phyloP scores from a whole-genome alignment of 2,888 invertebrate genomes.

The Mythimna ferrago region DNA sequence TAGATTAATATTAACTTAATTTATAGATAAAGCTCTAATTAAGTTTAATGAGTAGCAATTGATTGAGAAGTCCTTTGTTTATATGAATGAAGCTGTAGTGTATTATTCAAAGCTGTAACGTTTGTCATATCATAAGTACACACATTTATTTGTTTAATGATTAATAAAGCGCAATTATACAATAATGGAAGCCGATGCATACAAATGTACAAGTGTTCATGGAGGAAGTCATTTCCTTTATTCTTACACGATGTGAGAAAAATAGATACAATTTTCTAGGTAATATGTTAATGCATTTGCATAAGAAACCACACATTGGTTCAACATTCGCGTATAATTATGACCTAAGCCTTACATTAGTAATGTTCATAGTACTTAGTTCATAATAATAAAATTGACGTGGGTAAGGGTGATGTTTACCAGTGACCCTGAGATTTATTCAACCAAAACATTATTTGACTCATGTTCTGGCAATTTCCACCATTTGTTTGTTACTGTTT shows the following conservation, averaged over 20 bases:
- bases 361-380: slow-evolving; percentile 47
- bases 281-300: slow-evolving; percentile 40
- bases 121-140: slow-evolving; percentile 10
- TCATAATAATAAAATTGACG: slow-evolving; percentile 57
- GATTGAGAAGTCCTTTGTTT: slow-evolving; percentile 6
- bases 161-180: slow-evolving; percentile 35
- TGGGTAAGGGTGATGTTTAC: slow-evolving; percentile 48
- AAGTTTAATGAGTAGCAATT: background rate
- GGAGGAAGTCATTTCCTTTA: slow-evolving; percentile 45
- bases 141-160: slow-evolving; percentile 31
- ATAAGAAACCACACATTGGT: slow-evolving; percentile 46
- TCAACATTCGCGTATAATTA: slow-evolving; percentile 39
- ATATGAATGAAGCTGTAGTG: slow-evolving; percentile 8
- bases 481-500: slow-evolving; percentile 30
- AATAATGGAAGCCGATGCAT: slow-evolving; percentile 20
- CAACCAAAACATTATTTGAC: slow-evolving; percentile 67
- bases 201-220: slow-evolving; percentile 15
- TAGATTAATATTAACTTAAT: background rate
- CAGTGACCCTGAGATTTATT: slow-evolving; percentile 62
- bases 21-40: background rate
- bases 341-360: slow-evolving; percentile 58
- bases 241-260: slow-evolving; percentile 26
- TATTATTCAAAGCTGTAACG: slow-evolving; percentile 36
- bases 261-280: slow-evolving; percentile 14
- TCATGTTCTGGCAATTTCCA: slow-evolving; percentile 56